A percentile compares a stretch with the other conserved stretches of the same genome.
phyloP scores from a whole-genome alignment of 2,888 invertebrate species.

The Tipula confusa region DNA sequence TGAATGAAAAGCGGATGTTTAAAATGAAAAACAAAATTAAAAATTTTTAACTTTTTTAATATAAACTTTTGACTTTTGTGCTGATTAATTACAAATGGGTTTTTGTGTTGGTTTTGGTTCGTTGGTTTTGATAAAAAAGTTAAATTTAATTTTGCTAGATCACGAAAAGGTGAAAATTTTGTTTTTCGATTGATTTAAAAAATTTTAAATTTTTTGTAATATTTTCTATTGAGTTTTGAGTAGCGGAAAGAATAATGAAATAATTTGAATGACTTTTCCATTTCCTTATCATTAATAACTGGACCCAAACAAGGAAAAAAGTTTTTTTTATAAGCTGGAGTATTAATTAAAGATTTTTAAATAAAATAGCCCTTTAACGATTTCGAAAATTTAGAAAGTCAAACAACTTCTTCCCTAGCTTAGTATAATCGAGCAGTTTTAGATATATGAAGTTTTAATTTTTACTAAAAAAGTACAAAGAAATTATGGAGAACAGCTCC shows the following conservation, averaged over 20 bases:
- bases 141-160: neutral
- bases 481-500: too few relatives aligned
- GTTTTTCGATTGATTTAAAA: neutral
- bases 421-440: too few relatives aligned
- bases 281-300: too few relatives aligned
- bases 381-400: too few relatives aligned
- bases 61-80: slow-evolving; percentile 21
- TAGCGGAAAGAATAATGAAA: neutral
- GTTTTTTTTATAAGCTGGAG: too few relatives aligned
- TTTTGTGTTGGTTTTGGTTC: neutral
- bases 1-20: neutral
- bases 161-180: neutral
- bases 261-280: too few relatives aligned
- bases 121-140: neutral
- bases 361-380: too few relatives aligned
- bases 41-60: neutral
- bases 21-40: neutral
- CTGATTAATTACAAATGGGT: slow-evolving; percentile 7
- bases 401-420: too few relatives aligned
- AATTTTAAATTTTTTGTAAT: neutral
- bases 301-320: too few relatives aligned
- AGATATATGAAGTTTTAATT: too few relatives aligned
- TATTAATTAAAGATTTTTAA: too few relatives aligned
- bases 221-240: neutral
- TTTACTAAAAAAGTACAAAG: too few relatives aligned